Evolutionary conservation across 1,140 invertebrate genomes (phyloP), one percentile per base, ranked within the genome.

Genomic region (Pseudachorutes palmiensis): DNA sequence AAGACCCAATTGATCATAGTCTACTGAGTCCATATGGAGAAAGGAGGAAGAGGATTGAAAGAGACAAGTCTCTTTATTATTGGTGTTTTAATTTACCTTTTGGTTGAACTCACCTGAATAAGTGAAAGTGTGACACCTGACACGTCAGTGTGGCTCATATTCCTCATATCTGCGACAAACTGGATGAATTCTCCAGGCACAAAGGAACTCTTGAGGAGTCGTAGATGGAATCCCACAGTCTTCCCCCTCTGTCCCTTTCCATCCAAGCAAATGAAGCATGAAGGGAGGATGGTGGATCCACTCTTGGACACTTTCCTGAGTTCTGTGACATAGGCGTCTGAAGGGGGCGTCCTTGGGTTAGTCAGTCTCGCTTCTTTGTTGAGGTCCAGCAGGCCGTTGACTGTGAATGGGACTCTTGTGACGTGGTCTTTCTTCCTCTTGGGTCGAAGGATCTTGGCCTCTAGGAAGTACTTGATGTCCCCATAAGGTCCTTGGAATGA

Each of bases 401-500:
- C 58, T 16, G 58, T 60, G 29, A 60, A 32, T 16, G 58, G 58
- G 22, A 32, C 30, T 60, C 31, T 60, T 12, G 31, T 28, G 26
- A 32, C 14, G 31, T 60, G 58, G 30, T 28, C 26, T 5, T 5
- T 28, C 24, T 60, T 60, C 9, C 26, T 9, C 14, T 31, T 28
- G 26, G 58, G 58, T 2, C 58, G 58, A 30, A 2, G 2, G 26
- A 60, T 22, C 12, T 12, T 3, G 14, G 58, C 58, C 14, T 28
- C 9, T 5, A 60, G 26, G 24, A 60, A 60, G 30, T 60, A 60
- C 30, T 60, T 60, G 24, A 60, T 29, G 22, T 60, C 26, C 5
- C 58, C 58, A 30, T 60, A 60, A 22, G 58, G 58, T 12, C 58
- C 58, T 30, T 30, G 58, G 58, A 60, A 60, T 29, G 58, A 30